Evolutionary conservation across 2,797 vertebrate genomes (phyloP), one percentile per base, ranked within the genome.

Genomic region (Schizopygopsis pylzovi): DNA sequence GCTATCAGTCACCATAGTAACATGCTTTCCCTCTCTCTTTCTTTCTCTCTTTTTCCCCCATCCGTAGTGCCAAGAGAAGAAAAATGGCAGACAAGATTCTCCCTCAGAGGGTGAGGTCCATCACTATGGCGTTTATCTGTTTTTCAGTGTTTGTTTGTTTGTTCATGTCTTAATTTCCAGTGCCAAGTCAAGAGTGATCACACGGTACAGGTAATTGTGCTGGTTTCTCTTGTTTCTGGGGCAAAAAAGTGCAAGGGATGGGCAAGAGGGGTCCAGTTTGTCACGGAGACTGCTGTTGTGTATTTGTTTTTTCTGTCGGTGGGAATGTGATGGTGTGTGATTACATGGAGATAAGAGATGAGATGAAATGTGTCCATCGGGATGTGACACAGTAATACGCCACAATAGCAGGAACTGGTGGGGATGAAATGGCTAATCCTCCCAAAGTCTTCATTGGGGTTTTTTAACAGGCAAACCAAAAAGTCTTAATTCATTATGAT

Each of bases 61-160:
- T 95, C 92, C 93, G 92, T 95, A 99, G 98, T 96, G 97, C 98
- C 95, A 99, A 99, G 97, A 98, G 98, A 96, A 97, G 97, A 96
- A 99, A 99, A 97, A 99, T 99, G 98, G 97, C 98, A 94, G 98
- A 99, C 97, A 99, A 99, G 97, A 99, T 99, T 96, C 98, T 99
- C 95, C 98, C 98, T 94, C 98, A 99, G 96, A 98, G 98, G 98
- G 98, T 99, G 96, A 99, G 98, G 96, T 87, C 82, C 87, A 83
- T 84, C 81, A 72, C 85, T 77, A n/a, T 78, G 49, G 37, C 67
- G 87, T 75, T 85, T 86, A 84, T 87, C 41, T 91, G 76, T 86
- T 84, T 87, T 87, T 87, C 82, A 56, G 75, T 67, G 59, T 79
- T 86, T 89, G 76, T 89, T 86, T 87, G 73, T 89, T 84, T 86